Percentiles rank a stretch among this genome's conserved stretches.
Conservation (phyloP, 1,140 invertebrate genomes). For the Micrasema longulum region DNA sequence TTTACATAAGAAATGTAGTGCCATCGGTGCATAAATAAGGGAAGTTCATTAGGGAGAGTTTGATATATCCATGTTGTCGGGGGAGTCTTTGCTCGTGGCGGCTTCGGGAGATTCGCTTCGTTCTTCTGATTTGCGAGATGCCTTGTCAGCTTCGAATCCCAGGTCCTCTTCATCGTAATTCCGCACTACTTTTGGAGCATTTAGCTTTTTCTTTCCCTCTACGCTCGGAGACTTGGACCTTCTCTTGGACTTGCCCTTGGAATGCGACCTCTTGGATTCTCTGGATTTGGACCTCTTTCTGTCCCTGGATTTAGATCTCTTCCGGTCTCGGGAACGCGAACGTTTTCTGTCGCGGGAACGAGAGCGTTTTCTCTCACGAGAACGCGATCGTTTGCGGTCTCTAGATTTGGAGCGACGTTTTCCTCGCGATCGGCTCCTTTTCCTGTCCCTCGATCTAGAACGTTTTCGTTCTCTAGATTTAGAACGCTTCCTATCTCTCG, state of each 20-base stretch:
- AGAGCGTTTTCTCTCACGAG: constrained; percentile 62
- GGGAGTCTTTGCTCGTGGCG: constrained; percentile 59
- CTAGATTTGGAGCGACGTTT: constrained; percentile 61
- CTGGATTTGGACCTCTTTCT: constrained; percentile 62
- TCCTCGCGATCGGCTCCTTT: constrained; percentile 60
- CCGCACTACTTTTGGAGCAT: constrained; percentile 44
- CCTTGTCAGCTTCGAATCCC: constrained; percentile 58
- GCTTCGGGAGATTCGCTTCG: constrained; percentile 58
- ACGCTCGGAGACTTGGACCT: constrained; percentile 49
- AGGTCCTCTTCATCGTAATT: constrained; percentile 52
- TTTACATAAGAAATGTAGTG: too few species aligned
- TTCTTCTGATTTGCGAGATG: constrained; percentile 62
- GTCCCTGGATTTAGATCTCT: constrained; percentile 63
- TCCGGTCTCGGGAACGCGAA: constrained; percentile 61
- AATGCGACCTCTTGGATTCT: constrained; percentile 61
- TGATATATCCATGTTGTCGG: constrained; percentile 68
- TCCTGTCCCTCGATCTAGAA: constrained; percentile 61
- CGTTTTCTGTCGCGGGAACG: constrained; percentile 62
- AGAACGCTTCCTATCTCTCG: constrained; percentile 62
- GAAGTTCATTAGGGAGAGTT: constrained; percentile 63
- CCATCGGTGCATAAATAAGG: too few species aligned
- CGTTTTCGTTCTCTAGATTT: constrained; percentile 67
- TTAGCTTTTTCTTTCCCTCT: constrained; percentile 43
- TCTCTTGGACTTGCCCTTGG: constrained; percentile 56
- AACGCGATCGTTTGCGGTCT: constrained; percentile 65